Percentiles rank a stretch among this genome's conserved stretches.
These are phyloP conservation scores for Gymnocheta viridis DNA, from an alignment of 2,888 invertebrate genomes.

Conservation along the genomic window DNA sequence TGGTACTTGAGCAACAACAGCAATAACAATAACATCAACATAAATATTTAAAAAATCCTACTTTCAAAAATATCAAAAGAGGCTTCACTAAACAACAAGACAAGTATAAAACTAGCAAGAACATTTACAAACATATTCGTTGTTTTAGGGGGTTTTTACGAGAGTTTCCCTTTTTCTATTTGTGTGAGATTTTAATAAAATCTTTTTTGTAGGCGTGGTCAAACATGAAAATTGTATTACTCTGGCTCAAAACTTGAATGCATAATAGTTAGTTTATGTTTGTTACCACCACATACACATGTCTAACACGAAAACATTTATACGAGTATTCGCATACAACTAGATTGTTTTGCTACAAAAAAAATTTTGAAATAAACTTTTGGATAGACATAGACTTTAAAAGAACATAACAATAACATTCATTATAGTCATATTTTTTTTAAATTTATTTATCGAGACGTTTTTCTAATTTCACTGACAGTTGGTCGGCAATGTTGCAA, in stretches of 20 bases:
- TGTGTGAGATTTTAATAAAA: slow-evolving; percentile 58
- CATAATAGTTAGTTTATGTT: slow-evolving; percentile 52
- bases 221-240: slow-evolving; percentile 66
- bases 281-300: slow-evolving; percentile 10
- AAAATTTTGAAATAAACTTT: slow-evolving; percentile 5
- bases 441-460: slow-evolving; percentile 35
- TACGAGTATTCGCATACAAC: neutral
- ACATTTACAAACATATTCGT: slow-evolving; percentile 59
- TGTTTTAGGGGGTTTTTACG: slow-evolving; percentile 41
- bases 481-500: too few relatives aligned
- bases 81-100: slow-evolving; percentile 32
- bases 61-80: slow-evolving; percentile 31
- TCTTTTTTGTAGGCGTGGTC: slow-evolving; percentile 67
- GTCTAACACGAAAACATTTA: slow-evolving; percentile 6
- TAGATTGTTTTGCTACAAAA: neutral
- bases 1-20: slow-evolving; percentile 36
- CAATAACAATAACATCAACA: slow-evolving; percentile 35
- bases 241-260: slow-evolving; percentile 60
- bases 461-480: neutral
- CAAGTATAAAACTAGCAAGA: slow-evolving; percentile 41
- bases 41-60: slow-evolving; percentile 46
- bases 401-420: slow-evolving; percentile 62
- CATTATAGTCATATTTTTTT: slow-evolving; percentile 55
- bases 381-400: slow-evolving; percentile 17
- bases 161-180: slow-evolving; percentile 20